Evolutionary conservation across 53 echinoderm and acorn worm species (phyloP).

Genomic region (Pentamera pediparva): DNA sequence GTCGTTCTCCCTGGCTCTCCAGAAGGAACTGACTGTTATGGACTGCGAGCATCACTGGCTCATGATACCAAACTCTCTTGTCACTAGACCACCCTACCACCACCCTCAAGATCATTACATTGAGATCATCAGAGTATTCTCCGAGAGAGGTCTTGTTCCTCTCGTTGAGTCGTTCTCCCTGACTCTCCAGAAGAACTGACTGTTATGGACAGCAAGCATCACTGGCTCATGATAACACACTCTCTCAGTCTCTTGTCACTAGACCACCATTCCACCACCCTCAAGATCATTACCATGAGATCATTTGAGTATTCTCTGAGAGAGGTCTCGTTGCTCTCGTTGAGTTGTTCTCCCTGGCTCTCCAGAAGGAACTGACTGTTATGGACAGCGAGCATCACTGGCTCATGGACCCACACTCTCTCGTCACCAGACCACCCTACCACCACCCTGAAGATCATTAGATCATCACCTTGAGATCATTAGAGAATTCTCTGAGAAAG

Average conservation of each 20-base stretch:
- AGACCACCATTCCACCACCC: too few species aligned
- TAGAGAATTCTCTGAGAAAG: conserved; percentile 64
- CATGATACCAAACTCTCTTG: too few species aligned
- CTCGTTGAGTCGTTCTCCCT: conserved; percentile 81
- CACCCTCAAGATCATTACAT: too few species aligned
- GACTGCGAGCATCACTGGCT: conserved; percentile 91
- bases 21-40: conserved; percentile 94
- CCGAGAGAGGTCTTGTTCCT: conserved; percentile 65
- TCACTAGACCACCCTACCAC: too few species aligned
- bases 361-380: conserved; percentile 95
- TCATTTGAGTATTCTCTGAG: conserved; percentile 74
- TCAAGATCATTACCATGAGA: conserved; percentile 53
- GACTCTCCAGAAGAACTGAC: conserved; percentile 93
- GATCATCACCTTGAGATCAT: conserved; percentile 85
- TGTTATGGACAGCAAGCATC: conserved; percentile 92
- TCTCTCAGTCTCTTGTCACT: too few species aligned
- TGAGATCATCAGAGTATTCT: conserved; percentile 70
- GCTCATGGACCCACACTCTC: too few species aligned
- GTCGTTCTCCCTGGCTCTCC: conserved; percentile 85
- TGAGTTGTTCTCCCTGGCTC: conserved; percentile 80
- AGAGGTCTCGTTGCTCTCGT: conserved; percentile 64
- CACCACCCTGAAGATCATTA: too few species aligned
- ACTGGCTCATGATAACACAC: conserved; percentile 98
- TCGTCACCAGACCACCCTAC: conserved; percentile 54
- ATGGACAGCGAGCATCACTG: conserved; percentile 94